Evolutionary conservation across 2,113 vertebrate species (phyloP).

Genomic region (Bubo scandiacus): DNA sequence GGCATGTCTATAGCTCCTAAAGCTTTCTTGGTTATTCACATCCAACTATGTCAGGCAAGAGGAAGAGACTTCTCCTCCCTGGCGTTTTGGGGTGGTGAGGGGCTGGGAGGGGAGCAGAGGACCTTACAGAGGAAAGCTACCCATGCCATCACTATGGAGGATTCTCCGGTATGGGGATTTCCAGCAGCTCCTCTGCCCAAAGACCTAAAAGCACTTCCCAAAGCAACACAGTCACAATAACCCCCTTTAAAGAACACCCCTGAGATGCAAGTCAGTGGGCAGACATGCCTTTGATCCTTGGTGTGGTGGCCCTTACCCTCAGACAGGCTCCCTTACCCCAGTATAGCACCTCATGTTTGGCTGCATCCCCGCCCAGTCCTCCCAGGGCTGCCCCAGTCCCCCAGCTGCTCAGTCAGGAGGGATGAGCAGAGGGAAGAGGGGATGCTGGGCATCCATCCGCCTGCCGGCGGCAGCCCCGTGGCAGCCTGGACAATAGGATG

Average conservation of each 20-base stretch:
- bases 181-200: background rate
- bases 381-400: no score
- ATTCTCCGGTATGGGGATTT: background rate
- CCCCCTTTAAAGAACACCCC: background rate
- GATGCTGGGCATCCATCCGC: background rate
- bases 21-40: background rate
- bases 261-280: fast-evolving
- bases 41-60: background rate
- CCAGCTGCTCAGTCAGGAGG: background rate
- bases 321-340: background rate
- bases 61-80: background rate
- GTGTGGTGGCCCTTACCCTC: background rate
- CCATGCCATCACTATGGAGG: fast-evolving
- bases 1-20: background rate
- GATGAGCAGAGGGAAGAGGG: background rate
- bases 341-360: background rate
- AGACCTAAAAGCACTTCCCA: background rate
- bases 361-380: background rate
- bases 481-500: background rate
- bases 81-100: fast-evolving
- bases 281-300: background rate
- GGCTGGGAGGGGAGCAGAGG: background rate
- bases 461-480: background rate
- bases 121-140: fast-evolving
- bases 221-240: background rate